phyloP scores from a whole-genome alignment of 2,888 invertebrate genomes.

The Limnephilus marmoratus region DNA sequence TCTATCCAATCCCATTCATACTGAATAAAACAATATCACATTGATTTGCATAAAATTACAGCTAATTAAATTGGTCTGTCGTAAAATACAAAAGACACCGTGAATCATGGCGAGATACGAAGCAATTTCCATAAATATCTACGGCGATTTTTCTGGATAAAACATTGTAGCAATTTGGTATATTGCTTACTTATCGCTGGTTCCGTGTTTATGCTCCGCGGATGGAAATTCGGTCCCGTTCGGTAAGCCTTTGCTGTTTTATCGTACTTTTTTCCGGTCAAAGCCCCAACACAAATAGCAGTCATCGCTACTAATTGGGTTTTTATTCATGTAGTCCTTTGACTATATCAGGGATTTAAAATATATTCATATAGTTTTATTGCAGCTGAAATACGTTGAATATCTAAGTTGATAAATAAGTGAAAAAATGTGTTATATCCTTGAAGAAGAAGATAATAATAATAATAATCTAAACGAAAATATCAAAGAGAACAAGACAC shows the following conservation, averaged over 20 bases:
- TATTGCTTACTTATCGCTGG: background rate
- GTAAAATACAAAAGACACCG: background rate
- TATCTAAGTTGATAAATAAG: too few relatives aligned
- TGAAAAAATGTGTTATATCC: too few relatives aligned
- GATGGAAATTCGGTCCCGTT: background rate
- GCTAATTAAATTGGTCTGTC: background rate
- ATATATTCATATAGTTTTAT: background rate
- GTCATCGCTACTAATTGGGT: slow-evolving; percentile 41
- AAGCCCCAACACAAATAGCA: slow-evolving; percentile 25
- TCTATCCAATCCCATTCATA: background rate
- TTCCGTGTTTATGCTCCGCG: background rate
- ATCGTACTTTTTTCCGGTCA: slow-evolving; percentile 8
- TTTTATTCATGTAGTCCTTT: slow-evolving; percentile 17
- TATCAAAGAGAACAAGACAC: too few relatives aligned
- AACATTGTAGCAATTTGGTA: background rate
- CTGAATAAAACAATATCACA: background rate
- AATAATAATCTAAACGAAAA: too few relatives aligned
- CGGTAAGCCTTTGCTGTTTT: slow-evolving; percentile 38
- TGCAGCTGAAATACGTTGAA: too few relatives aligned
- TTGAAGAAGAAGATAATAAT: too few relatives aligned
- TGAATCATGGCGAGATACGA: background rate
- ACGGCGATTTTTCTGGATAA: background rate
- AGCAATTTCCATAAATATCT: background rate
- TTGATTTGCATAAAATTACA: background rate
- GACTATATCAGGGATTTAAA: background rate